Conservation (phyloP, 2,888 invertebrate genomes). For the Drosophila yooni region DNA sequence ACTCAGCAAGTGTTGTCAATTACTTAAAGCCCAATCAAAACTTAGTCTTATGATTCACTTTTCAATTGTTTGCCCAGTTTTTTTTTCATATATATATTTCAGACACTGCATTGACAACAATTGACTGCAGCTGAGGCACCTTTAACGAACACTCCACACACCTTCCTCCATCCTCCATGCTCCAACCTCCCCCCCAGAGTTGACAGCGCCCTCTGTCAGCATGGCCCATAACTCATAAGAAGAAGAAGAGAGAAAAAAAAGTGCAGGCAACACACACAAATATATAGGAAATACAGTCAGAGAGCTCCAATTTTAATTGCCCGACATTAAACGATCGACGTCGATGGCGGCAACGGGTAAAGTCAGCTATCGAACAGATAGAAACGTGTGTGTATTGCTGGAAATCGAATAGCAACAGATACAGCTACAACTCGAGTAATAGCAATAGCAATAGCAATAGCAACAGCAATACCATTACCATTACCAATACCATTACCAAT, state of each 20-base stretch:
- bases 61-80: constrained; percentile 4
- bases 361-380: constrained; percentile 39
- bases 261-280: constrained; percentile 42
- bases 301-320: constrained; percentile 76
- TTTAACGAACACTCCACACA: constrained; percentile 6
- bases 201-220: constrained; percentile 56
- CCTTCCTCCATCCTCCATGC: neutral
- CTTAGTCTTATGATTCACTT: constrained; percentile 11
- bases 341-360: constrained; percentile 33
- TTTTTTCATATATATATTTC: constrained; percentile 12
- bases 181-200: neutral
- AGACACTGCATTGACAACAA: constrained; percentile 44
- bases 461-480: constrained; percentile 30
- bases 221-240: constrained; percentile 68
- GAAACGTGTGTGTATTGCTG: neutral
- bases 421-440: constrained; percentile 9
- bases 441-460: constrained; percentile 12
- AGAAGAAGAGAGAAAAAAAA: constrained; percentile 2
- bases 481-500: constrained; percentile 40
- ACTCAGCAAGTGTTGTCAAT: neutral
- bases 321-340: constrained; percentile 80
- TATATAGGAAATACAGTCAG: constrained; percentile 13
- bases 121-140: constrained; percentile 48
- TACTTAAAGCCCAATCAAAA: neutral
- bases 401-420: constrained; percentile 23